Base-by-base conservation (phyloP, 2,888 invertebrate species). In the Cantharis rustica region DNA sequence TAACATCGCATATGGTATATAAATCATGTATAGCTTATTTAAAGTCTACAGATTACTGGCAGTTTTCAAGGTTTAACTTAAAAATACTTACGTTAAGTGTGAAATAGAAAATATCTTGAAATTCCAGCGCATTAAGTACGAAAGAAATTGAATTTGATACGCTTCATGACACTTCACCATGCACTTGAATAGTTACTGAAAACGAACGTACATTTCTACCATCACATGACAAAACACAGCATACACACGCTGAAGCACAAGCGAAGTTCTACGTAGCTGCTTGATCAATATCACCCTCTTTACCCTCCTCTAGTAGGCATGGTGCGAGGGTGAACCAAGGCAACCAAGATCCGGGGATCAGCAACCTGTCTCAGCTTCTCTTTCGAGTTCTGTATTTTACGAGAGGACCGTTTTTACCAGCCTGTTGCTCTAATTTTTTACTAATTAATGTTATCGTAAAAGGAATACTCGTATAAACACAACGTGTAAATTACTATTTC, bases 241-340 rank as follows among this genome's bases (percentile, higher is more conserved):
- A 75, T 20, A 75, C 79, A 77, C 80, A 79, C 80, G 79, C 75
- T 79, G 78, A 78, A 78, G 78, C 79, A 76, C 77, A 75, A 81
- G 79, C 78, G 47, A 47, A 47, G 47, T 47, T 47, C 47, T 47
- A 47, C 81, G 81, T 76, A 78, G 79, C 78, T 71, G 80, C 77
- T 75, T 79, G 81, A 81, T 81, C 81, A 81, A 81, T 81, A 81
- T 78, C 73, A 47, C 73, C 72, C 79, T 72, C 78, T 75, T 71
- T 16, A 71, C 72, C 77, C 75, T 78, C 77, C 23, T 71, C 31
- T 63, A 63, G 76, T 71, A 70, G 47, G 64, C 75, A 70, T 72
- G 75, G 75, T 73, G 75, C 68, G 71, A 75, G 79, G 77, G 77
- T 80, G 79, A 80, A 80, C 80, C 80, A 80, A 79, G 80, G 80